phyloP scores from a whole-genome alignment of 2,888 invertebrate species.

The Drosophila ustulata region DNA sequence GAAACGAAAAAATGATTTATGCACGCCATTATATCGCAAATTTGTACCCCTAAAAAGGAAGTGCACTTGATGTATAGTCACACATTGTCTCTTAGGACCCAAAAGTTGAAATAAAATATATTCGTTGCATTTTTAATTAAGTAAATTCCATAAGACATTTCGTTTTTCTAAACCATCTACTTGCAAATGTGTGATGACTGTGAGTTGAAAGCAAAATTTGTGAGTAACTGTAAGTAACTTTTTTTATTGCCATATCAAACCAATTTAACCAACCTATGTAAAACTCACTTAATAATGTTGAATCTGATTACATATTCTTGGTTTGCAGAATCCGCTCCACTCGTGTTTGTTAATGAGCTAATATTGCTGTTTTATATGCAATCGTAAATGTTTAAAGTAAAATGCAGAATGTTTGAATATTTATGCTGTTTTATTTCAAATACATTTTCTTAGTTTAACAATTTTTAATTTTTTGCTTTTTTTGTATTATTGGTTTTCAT shows the following conservation, averaged over 20 bases:
- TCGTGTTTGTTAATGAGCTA: too few species aligned
- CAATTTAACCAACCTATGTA: not conserved
- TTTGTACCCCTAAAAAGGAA: constrained; percentile 56
- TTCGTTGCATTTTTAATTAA: constrained; percentile 4
- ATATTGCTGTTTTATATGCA: too few species aligned
- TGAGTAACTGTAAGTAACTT: too few species aligned
- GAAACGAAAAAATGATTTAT: constrained; percentile 82
- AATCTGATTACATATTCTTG: too few species aligned
- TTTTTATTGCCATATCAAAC: too few species aligned
- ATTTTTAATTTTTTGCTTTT: constrained; percentile 38
- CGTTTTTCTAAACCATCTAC: not conserved
- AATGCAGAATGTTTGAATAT: constrained; percentile 31
- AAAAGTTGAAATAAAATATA: constrained; percentile 8
- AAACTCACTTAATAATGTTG: not conserved
- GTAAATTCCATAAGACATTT: constrained; percentile 2
- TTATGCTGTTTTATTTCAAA: constrained; percentile 48
- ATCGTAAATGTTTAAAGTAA: not conserved
- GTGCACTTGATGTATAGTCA: constrained; percentile 55
- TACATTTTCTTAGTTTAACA: constrained; percentile 46
- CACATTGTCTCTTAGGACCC: constrained; percentile 17
- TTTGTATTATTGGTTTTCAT: constrained; percentile 34
- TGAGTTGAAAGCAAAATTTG: too few species aligned
- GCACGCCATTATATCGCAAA: constrained; percentile 79
- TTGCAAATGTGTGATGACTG: too few species aligned
- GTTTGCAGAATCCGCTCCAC: too few species aligned